Conservation (phyloP, 2,113 vertebrate genomes). For the Pygoscelis antarcticus region DNA sequence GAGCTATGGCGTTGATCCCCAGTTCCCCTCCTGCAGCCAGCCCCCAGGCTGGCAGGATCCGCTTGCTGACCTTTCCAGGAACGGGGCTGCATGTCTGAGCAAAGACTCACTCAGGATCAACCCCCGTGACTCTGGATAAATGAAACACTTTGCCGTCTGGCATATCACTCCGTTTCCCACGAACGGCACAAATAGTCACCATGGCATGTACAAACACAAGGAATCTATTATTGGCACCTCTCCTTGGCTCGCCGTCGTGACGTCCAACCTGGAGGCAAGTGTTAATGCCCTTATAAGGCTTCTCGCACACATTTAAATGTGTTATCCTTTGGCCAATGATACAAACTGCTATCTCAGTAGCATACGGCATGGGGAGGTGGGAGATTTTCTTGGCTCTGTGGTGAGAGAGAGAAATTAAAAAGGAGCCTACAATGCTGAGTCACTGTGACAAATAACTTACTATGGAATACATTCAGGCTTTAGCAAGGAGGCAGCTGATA, state of each 20-base stretch:
- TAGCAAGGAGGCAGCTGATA: conserved; percentile 78
- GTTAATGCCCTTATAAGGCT: conserved; percentile 81
- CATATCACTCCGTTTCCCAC: conserved; percentile 71
- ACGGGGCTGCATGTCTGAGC: neutral
- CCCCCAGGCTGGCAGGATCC: conserved; percentile 15
- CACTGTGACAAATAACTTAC: conserved; percentile 81
- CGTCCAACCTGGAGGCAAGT: conserved; percentile 78
- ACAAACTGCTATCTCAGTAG: conserved; percentile 77
- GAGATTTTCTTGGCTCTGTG: conserved; percentile 81
- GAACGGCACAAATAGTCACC: conserved; percentile 63
- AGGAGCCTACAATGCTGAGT: conserved; percentile 86
- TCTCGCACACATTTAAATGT: conserved; percentile 73
- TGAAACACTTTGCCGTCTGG: conserved; percentile 74
- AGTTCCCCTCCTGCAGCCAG: neutral
- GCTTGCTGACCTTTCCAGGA: conserved; percentile 42
- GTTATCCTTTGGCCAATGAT: conserved; percentile 77
- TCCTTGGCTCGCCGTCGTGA: conserved; percentile 76
- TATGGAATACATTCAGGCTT: conserved; percentile 79
- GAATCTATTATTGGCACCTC: conserved; percentile 76
- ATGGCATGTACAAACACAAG: conserved; percentile 65
- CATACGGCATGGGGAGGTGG: conserved; percentile 81
- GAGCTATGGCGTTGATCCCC: neutral
- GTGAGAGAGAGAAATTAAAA: conserved; percentile 80
- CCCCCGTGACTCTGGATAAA: conserved; percentile 66
- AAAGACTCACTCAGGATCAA: conserved; percentile 15